phyloP scores from a whole-genome alignment of 2,797 vertebrate species.

The Melanotaenia boesemani region DNA sequence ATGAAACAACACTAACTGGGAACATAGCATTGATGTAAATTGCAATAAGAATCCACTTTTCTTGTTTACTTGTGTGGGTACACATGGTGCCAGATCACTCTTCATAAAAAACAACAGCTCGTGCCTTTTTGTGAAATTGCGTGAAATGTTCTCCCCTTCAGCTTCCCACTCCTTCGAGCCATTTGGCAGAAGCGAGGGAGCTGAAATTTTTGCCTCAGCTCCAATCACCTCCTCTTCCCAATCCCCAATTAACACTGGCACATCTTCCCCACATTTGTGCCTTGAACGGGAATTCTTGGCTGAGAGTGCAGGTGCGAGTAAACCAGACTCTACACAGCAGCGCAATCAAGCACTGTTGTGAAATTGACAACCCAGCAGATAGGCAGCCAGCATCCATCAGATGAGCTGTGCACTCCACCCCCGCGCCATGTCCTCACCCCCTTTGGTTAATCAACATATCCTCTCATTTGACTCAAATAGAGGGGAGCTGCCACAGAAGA shows the following conservation, averaged over 20 bases:
- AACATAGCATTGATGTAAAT: not conserved
- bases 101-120: conserved; percentile 30
- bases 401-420: conserved; percentile 30
- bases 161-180: conserved; percentile 29
- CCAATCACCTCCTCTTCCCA: conserved; percentile 40
- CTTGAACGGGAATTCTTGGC: conserved; percentile 53
- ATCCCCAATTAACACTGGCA: conserved; percentile 55
- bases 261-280: conserved; percentile 37
- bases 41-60: conserved; percentile 19
- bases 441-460: conserved; percentile 79
- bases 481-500: conserved; percentile 69
- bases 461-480: conserved; percentile 77
- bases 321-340: conserved; percentile 60
- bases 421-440: conserved; percentile 20
- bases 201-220: conserved; percentile 36
- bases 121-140: conserved; percentile 28
- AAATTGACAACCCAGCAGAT: conserved; percentile 56
- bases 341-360: conserved; percentile 67
- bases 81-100: conserved; percentile 24
- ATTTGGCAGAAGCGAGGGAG: conserved; percentile 37
- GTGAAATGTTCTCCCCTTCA: conserved; percentile 18
- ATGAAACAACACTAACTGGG: conserved; percentile 13
- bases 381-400: conserved; percentile 62
- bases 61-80: conserved; percentile 32
- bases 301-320: conserved; percentile 59